Conservation (phyloP, 2,113 vertebrate species). For the Brachirus orientalis region DNA sequence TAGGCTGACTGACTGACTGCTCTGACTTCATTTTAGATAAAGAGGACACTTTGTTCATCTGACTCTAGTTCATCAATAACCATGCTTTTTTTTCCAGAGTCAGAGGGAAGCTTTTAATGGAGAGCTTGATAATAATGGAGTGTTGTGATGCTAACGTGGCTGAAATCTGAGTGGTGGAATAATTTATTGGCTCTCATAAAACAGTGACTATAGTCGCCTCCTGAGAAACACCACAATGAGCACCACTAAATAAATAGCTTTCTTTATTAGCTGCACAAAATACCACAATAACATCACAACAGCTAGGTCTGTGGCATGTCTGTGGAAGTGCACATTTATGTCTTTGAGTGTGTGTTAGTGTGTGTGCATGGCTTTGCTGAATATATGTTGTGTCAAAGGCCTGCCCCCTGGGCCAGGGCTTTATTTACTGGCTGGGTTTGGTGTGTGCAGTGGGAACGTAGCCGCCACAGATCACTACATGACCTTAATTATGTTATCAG, state of each 20-base stretch:
- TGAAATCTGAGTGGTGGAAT: not conserved
- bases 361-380: constrained; percentile 27
- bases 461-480: constrained; percentile 67
- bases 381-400: constrained; percentile 63
- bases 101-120: too few relatives aligned
- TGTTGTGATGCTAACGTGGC: not conserved
- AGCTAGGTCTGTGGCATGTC: constrained; percentile 44
- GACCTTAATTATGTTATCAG: constrained; percentile 78
- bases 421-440: constrained; percentile 66
- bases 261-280: constrained; percentile 17
- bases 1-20: not conserved
- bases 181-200: constrained; percentile 13
- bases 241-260: not conserved
- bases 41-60: not conserved
- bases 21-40: too few relatives aligned
- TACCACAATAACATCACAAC: constrained; percentile 7
- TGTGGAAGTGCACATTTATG: constrained; percentile 39
- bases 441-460: constrained; percentile 54
- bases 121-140: not conserved
- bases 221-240: not conserved
- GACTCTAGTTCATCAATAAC: not conserved
- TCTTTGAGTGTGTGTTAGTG: constrained; percentile 7
- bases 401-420: constrained; percentile 49
- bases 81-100: not conserved
- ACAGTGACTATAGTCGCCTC: constrained; percentile 7